Base-by-base conservation (phyloP, 2,888 invertebrate genomes). In the Mycalesis mineus region DNA sequence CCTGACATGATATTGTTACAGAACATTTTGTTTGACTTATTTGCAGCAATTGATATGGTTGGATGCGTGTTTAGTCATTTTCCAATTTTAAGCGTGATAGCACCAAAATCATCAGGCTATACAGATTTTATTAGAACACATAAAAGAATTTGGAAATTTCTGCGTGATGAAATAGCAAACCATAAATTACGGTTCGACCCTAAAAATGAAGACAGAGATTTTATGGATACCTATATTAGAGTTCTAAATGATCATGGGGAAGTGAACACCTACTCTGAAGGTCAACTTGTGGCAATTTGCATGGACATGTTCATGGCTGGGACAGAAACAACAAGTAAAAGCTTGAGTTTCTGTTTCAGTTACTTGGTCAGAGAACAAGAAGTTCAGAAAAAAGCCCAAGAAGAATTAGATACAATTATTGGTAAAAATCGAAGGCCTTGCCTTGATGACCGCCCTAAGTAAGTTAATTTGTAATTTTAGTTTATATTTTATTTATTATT, bases 251-350 rank as follows among this genome's bases (percentile, higher is more conserved):
- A 92, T 3, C 82, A 92, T 14, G 91, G 92, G 7, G 91, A 91
- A 54, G 81, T 89, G 2, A 78, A 85, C 0, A 91, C 91, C 2
- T 92, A 94, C 73, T 88, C 92, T 64, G 96, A 96, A 74, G 91
- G 92, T 7, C 96, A 96, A 68, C 80, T 96, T 52, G 78, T 96
- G 57, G 95, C 95, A 0, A 92, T 95, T 69, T 95, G 96, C 69
- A 89, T 96, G 91, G 96, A 96, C 69, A 92, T 96, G 91, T 96
- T 96, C 69, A 93, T 96, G 91, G 96, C 96, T 17, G 96, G 96
- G 0, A 95, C 96, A 0, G 96, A 96, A 82, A 96, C 96, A 0
- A 96, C 96, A 0, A 94, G 93, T 52, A 96, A 96, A 75, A 93
- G 94, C 33, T 84, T 96, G 70, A 93, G 94, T 29, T 96, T 96